Evolutionary conservation across 1,140 invertebrate species (phyloP).

Genomic region (Macrocentrus cingulum): DNA sequence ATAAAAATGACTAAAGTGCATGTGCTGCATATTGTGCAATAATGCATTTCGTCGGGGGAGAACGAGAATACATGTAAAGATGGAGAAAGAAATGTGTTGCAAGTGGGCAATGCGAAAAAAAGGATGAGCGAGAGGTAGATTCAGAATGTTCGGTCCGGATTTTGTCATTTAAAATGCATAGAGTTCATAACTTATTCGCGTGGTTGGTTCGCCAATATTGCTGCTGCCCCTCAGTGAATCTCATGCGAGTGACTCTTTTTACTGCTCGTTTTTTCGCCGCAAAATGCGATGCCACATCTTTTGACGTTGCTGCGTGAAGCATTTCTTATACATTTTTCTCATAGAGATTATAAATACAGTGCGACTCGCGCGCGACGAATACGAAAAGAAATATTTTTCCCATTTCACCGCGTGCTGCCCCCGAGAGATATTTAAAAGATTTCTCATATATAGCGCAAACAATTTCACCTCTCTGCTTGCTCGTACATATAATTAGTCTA

Average conservation of each 20-base stretch:
- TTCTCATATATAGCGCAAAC: too few relatives aligned
- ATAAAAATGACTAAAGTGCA: too few relatives aligned
- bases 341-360: conserved; percentile 5
- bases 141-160: conserved; percentile 44
- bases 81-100: conserved; percentile 12
- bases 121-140: conserved; percentile 26
- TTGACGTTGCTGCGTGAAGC: neutral
- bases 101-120: conserved; percentile 6
- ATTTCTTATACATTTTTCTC: conserved; percentile 6
- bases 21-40: too few relatives aligned
- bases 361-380: too few relatives aligned
- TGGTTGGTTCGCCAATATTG: conserved; percentile 24
- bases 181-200: conserved; percentile 52
- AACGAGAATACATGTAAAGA: conserved; percentile 13
- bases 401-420: too few relatives aligned
- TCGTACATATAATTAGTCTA: neutral
- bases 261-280: neutral
- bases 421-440: too few relatives aligned
- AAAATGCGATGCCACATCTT: neutral
- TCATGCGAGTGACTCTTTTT: conserved; percentile 23
- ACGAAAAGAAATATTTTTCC: too few relatives aligned
- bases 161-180: conserved; percentile 54
- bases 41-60: conserved; percentile 45
- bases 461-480: too few relatives aligned
- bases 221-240: conserved; percentile 3